A percentile compares a stretch with the other conserved stretches of the same genome.
phyloP scores from a whole-genome alignment of 2,113 vertebrate species.

The Opisthocomus hoazin region DNA sequence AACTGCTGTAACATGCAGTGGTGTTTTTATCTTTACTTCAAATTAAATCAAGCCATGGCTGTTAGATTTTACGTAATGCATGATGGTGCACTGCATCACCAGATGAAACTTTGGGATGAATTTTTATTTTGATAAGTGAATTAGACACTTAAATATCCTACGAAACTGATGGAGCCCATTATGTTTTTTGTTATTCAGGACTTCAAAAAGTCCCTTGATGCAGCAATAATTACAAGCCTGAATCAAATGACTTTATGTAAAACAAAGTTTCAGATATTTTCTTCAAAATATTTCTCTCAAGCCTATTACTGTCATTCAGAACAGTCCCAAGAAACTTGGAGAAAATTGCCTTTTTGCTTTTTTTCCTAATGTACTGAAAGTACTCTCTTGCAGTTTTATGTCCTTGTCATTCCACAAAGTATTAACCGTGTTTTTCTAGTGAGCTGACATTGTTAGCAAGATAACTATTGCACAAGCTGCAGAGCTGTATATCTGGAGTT shows the following conservation, averaged over 20 bases:
- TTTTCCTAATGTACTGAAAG: neutral
- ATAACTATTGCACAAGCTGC: neutral
- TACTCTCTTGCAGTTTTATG: neutral
- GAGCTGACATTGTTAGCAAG: neutral
- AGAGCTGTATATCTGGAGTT: neutral
- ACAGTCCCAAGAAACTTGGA: neutral
- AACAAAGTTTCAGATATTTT: constrained; percentile 12
- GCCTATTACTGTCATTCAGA: neutral
- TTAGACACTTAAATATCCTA: neutral
- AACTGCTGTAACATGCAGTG: neutral
- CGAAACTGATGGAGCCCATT: constrained; percentile 17
- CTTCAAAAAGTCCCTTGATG: constrained; percentile 46
- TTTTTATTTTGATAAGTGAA: neutral
- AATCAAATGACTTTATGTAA: constrained; percentile 8
- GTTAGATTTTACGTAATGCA: neutral
- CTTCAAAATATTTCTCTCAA: constrained; percentile 29
- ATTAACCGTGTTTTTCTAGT: neutral
- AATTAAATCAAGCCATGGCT: neutral
- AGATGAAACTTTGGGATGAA: constrained; percentile 6
- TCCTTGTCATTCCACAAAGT: neutral
- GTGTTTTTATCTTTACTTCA: constrained; percentile 7
- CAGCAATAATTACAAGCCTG: constrained; percentile 3
- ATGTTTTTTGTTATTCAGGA: constrained; percentile 26
- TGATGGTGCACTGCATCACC: neutral
- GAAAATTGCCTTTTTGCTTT: neutral